These are phyloP conservation scores for Uria aalge DNA, from an alignment of 2,113 vertebrate species.

Conservation along the genomic window DNA sequence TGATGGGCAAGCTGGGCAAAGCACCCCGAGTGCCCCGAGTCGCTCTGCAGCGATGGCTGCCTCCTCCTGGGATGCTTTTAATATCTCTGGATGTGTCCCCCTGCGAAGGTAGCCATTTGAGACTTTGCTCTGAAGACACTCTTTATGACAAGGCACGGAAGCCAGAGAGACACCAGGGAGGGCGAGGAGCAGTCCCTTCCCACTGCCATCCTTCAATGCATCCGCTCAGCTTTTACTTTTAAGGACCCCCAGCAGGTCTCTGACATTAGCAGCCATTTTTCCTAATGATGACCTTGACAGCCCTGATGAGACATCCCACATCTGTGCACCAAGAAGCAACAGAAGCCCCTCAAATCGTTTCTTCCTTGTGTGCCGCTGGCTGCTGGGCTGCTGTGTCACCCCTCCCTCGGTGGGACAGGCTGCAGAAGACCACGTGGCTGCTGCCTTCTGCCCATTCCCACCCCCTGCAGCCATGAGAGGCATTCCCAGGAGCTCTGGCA, in stretches of 20 bases:
- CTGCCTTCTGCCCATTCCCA: background rate
- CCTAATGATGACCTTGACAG: background rate
- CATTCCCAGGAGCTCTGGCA: background rate
- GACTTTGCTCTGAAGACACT: background rate
- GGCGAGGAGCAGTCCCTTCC: background rate
- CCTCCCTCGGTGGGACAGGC: background rate
- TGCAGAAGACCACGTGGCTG: background rate
- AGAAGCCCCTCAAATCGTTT: background rate
- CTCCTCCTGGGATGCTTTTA: background rate
- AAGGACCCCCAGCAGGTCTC: background rate
- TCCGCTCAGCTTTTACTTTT: fast-evolving
- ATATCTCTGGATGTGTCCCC: background rate
- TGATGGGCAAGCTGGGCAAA: background rate
- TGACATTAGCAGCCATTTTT: background rate
- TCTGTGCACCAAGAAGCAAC: background rate
- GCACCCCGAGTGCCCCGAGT: background rate
- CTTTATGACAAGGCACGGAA: background rate
- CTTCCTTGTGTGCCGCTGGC: fast-evolving
- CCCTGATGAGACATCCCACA: too few relatives aligned
- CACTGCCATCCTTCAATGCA: background rate
- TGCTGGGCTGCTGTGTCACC: background rate
- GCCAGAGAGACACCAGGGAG: background rate
- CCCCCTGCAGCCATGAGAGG: too few relatives aligned
- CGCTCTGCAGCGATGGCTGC: fast-evolving
- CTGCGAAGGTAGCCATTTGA: background rate